Base-by-base conservation (phyloP, 2,113 vertebrate genomes). In the Rhinolophus sinicus region DNA sequence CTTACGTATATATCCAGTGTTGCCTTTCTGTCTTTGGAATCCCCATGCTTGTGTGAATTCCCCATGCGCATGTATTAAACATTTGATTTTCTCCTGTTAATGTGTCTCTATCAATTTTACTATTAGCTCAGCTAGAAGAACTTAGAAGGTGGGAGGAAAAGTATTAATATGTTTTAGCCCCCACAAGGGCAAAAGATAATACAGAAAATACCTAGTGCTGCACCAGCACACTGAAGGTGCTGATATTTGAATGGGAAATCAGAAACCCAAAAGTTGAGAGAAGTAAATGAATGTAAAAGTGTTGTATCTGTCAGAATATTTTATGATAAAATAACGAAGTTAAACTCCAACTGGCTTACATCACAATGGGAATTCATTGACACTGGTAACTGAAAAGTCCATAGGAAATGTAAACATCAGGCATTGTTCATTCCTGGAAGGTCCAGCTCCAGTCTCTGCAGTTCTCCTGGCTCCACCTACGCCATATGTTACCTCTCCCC, bases 251-350 rank as follows among this genome's bases (percentile, higher is more conserved):
- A 62, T 80, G 6, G 69, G 47, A 94, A 85, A 70, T 67, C 72
- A 88, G 50, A 67, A 35, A 93, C 38, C n/a, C 80, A 40, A 69
- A 94, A 24, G 76, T 16, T 77, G 75, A 92, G 13, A 88, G 44
- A 85, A 92, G 62, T 75, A 65, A 84, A 88, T 69, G n/a, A 94
- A 88, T 64, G 73, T 67, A 58, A 88, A 80, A 94, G 8, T 15
- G 78, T 22, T 62, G 15, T 35, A 38, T 50, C 14, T 30, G 72
- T 56, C 54, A 92, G 38, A 77, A 50, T 67, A 78, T 56, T 88
- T 86, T 75, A 83, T 67, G 19, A 62, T 38, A 76, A 94, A 91
- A 72, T 67, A 85, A 89, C 9, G 73, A 92, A 93, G 26, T 8
- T 60, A 19, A 82, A 77, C 26, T 89, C 21, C 3, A 38, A 91